A percentile compares a stretch with the other conserved stretches of the same genome.
Evolutionary conservation across 1,140 invertebrate genomes (phyloP).

Genomic region (Orius laevigatus): DNA sequence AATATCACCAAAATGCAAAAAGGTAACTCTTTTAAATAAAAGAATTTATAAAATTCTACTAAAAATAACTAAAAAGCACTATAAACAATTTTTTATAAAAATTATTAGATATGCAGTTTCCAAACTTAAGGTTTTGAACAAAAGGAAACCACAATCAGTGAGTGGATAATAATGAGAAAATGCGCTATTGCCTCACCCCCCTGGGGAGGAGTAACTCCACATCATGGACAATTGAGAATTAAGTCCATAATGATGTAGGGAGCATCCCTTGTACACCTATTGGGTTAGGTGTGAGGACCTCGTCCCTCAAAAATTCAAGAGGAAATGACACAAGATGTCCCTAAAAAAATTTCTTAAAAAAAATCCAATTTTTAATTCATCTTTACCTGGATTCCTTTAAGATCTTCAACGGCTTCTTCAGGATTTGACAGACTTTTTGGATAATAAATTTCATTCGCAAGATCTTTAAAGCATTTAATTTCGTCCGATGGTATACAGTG

Average conservation of each 20-base stretch:
- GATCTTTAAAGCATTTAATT: slow-evolving; percentile 51
- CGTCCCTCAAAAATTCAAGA: slow-evolving; percentile 66
- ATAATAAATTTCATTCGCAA: slow-evolving; percentile 46
- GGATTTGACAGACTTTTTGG: slow-evolving; percentile 49
- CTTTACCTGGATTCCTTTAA: slow-evolving; percentile 48
- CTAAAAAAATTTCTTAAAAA: slow-evolving; percentile 27
- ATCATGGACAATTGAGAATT: slow-evolving; percentile 21
- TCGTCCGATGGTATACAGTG: slow-evolving; percentile 68
- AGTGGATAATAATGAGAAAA: no score
- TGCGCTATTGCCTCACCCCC: no score
- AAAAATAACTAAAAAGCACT: no score
- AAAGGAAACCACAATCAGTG: no score
- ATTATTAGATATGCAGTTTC: no score
- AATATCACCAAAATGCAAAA: no score
- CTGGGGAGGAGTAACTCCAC: no score
- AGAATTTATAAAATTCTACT: no score
- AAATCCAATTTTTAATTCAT: neutral
- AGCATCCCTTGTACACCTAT: slow-evolving; percentile 69
- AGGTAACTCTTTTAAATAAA: no score
- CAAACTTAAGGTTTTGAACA: no score
- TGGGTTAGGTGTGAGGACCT: slow-evolving; percentile 59
- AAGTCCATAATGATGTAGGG: slow-evolving; percentile 64
- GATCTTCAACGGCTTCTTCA: slow-evolving; percentile 45
- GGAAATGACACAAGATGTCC: slow-evolving; percentile 78
- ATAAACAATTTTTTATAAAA: no score